Evolutionary conservation across 2,113 vertebrate genomes (phyloP).

Genomic region (Potamarius usumacintae): DNA sequence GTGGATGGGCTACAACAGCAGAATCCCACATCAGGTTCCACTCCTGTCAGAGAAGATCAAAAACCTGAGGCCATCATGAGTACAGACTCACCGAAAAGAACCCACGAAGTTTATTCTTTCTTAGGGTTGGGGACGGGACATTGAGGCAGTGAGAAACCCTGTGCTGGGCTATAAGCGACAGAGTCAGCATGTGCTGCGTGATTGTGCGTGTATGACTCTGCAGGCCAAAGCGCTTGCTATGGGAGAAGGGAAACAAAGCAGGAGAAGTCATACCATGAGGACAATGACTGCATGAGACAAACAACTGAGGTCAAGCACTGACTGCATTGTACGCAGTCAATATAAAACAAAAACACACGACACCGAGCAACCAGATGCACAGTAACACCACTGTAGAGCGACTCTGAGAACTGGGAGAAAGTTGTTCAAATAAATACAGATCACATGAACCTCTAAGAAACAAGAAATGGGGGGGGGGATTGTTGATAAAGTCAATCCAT

Average conservation of each 20-base stretch:
- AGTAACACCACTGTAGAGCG: neutral
- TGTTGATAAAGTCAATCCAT: neutral
- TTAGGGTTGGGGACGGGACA: neutral
- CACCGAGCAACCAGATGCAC: neutral
- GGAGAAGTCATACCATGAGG: slow-evolving; percentile 2
- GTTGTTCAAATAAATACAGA: neutral
- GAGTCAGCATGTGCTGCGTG: neutral
- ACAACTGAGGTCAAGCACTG: neutral
- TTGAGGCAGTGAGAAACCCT: neutral
- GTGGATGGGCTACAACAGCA: too few relatives aligned
- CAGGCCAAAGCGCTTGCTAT: neutral
- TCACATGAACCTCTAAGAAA: neutral
- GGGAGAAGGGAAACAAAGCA: slow-evolving; percentile 15
- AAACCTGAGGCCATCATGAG: too few relatives aligned
- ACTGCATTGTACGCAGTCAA: neutral
- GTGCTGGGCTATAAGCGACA: neutral
- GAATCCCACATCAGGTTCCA: too few relatives aligned
- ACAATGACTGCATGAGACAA: slow-evolving; percentile 13
- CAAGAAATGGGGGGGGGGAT: too few relatives aligned
- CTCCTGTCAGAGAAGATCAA: too few relatives aligned
- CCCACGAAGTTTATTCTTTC: neutral
- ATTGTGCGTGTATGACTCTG: slow-evolving; percentile 23
- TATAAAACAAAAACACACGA: neutral
- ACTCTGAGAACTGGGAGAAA: neutral
- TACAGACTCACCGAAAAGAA: neutral